Evolutionary conservation across 2,888 invertebrate genomes (phyloP).

Genomic region (Iselma pallidipennis): DNA sequence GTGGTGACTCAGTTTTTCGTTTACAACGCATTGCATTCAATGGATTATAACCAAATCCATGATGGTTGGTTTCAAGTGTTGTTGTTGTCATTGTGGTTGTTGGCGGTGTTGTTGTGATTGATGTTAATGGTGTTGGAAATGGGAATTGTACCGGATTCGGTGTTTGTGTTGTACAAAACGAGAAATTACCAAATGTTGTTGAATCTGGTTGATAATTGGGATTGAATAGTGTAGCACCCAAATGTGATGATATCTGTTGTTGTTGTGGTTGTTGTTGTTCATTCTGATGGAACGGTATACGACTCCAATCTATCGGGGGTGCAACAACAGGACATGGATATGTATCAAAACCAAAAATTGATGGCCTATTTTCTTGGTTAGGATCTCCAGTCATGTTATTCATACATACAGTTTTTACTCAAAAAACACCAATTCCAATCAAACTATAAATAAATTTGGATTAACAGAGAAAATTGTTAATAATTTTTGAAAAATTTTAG

Average conservation of each 20-base stretch:
- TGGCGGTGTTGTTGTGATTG: neutral
- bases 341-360: slow-evolving; percentile 46
- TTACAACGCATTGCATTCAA: slow-evolving; percentile 39
- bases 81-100: neutral
- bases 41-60: slow-evolving; percentile 21
- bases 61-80: slow-evolving; percentile 13
- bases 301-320: slow-evolving; percentile 29
- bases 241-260: neutral
- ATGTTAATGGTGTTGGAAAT: slow-evolving; percentile 24
- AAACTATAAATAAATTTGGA: too few relatives aligned
- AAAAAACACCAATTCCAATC: too few relatives aligned
- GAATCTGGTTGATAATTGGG: slow-evolving; percentile 10
- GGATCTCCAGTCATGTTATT: slow-evolving; percentile 47
- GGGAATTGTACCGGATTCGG: slow-evolving; percentile 41
- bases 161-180: slow-evolving; percentile 29
- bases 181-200: slow-evolving; percentile 28
- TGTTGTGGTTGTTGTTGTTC: slow-evolving; percentile 6
- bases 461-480: too few relatives aligned
- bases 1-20: slow-evolving; percentile 50
- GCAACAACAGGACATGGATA: slow-evolving; percentile 37
- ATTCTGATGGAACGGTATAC: slow-evolving; percentile 11
- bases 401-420: slow-evolving; percentile 33
- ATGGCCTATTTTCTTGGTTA: slow-evolving; percentile 47
- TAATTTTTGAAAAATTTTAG: too few relatives aligned
- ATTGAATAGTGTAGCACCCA: slow-evolving; percentile 8